Evolutionary conservation across 2,797 vertebrate genomes (phyloP).

Genomic region (Syngnathus acus): DNA sequence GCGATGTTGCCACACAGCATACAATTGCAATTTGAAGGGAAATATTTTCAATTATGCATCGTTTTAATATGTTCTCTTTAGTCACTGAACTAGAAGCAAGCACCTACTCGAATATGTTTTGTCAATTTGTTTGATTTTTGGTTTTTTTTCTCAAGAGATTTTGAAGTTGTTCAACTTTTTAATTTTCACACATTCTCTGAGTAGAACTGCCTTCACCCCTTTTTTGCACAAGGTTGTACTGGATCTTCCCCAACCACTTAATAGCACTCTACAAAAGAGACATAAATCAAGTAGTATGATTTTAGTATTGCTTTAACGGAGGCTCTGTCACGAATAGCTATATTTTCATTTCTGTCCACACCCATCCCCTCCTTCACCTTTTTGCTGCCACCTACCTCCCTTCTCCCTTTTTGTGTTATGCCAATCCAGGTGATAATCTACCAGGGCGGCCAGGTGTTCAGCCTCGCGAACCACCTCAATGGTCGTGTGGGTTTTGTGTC

Average conservation of each 20-base stretch:
- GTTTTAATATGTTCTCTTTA: constrained; percentile 26
- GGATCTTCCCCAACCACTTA: no score
- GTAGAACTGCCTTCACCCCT: constrained; percentile 20
- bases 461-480: constrained; percentile 84
- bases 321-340: neutral
- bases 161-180: neutral
- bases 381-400: neutral
- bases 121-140: constrained; percentile 8
- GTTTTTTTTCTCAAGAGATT: constrained; percentile 11
- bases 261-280: no score
- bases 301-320: neutral
- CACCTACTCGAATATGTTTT: constrained; percentile 40
- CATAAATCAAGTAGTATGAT: neutral
- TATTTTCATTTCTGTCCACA: neutral
- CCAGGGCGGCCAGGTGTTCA: constrained; percentile 94
- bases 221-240: no score
- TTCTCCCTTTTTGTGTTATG: constrained; percentile 1
- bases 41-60: constrained; percentile 52
- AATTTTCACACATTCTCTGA: neutral
- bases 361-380: neutral
- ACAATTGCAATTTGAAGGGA: constrained; percentile 25
- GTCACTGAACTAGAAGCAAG: constrained; percentile 31
- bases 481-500: constrained; percentile 90
- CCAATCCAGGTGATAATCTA: constrained; percentile 88
- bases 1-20: constrained; percentile 14